Conservation (phyloP, 2,888 invertebrate species). For the Omphaloscelis lunosa region DNA sequence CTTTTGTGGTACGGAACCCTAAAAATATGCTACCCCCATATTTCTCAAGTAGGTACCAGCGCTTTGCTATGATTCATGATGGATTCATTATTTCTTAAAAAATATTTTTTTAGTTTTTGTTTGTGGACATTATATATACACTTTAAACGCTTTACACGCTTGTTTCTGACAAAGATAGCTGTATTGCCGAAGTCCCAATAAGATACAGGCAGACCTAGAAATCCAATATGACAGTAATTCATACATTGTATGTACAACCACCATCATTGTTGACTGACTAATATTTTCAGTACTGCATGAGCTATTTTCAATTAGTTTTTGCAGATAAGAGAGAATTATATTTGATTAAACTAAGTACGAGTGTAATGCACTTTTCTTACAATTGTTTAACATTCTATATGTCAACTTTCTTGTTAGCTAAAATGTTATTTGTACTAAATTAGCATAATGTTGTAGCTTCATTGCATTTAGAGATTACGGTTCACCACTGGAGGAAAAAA, state of each 20-base stretch:
- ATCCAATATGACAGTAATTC: background rate
- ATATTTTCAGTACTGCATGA: background rate
- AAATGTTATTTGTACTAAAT: background rate
- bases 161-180: background rate
- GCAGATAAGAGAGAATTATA: background rate
- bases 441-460: background rate
- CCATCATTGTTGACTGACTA: background rate
- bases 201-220: background rate
- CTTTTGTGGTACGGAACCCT: too few relatives aligned
- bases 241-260: background rate
- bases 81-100: too few relatives aligned
- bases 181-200: background rate
- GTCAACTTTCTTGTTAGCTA: background rate
- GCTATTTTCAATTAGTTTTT: background rate
- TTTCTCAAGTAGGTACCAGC: background rate
- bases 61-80: too few relatives aligned
- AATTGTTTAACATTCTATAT: background rate
- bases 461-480: background rate
- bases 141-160: too few relatives aligned
- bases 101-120: background rate
- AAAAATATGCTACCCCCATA: too few relatives aligned
- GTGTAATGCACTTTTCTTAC: background rate
- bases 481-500: background rate
- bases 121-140: background rate
- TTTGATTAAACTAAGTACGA: slow-evolving; percentile 1